Percentiles rank a stretch among this genome's conserved stretches.
These are phyloP conservation scores for Plodia interpunctella DNA, from an alignment of 1,140 invertebrate genomes.

Conservation along the genomic window DNA sequence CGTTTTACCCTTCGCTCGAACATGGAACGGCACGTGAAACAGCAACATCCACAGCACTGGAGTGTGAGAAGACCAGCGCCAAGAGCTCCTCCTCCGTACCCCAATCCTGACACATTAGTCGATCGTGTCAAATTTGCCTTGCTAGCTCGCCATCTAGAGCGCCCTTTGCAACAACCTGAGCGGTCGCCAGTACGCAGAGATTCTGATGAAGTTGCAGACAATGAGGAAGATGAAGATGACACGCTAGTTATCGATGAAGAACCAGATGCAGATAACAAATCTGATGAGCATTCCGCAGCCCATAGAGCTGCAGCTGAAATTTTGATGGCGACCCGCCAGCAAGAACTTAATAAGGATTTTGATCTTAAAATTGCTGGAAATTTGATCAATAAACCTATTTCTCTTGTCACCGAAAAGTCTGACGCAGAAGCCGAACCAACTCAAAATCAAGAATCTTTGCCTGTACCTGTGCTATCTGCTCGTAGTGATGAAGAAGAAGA, in stretches of 20 bases:
- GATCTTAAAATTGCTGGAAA: conserved; percentile 74
- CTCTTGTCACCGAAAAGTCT: conserved; percentile 87
- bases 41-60: conserved; percentile 94
- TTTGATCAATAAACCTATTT: conserved; percentile 71
- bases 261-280: conserved; percentile 48
- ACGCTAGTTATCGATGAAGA: conserved; percentile 84
- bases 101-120: conserved; percentile 75
- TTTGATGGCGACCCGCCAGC: conserved; percentile 65
- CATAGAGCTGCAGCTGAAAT: conserved; percentile 76
- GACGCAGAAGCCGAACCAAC: conserved; percentile 63
- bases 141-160: conserved; percentile 85
- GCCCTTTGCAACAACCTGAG: conserved; percentile 65
- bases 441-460: conserved; percentile 30
- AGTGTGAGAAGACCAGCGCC: conserved; percentile 82
- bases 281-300: conserved; percentile 71
- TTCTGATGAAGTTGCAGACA: conserved; percentile 79
- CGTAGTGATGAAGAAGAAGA: conserved; percentile 80
- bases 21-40: conserved; percentile 95
- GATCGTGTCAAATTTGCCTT: conserved; percentile 89
- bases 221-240: conserved; percentile 82
- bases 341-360: conserved; percentile 69
- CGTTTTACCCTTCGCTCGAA: conserved; percentile 93
- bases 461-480: conserved; percentile 60
- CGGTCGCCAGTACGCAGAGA: conserved; percentile 70
- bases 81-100: conserved; percentile 64